Evolutionary conservation across 2,797 vertebrate species (phyloP).

Genomic region (Adrianichthys oophorus): DNA sequence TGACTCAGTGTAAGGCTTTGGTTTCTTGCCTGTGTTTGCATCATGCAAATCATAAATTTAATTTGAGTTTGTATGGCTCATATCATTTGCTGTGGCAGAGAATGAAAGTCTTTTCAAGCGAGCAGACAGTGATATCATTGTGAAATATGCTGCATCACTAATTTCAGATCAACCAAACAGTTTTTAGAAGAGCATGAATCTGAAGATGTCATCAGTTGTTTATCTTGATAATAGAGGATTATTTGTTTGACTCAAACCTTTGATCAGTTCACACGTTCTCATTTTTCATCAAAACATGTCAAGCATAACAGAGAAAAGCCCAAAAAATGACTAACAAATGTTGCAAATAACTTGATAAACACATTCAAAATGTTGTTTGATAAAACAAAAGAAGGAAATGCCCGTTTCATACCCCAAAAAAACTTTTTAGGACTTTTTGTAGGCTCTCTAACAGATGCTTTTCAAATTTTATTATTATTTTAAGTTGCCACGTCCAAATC

Average conservation of each 20-base stretch:
- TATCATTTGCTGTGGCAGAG: slow-evolving; percentile 58
- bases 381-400: too few species aligned
- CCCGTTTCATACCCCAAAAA: too few species aligned
- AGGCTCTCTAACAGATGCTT: too few species aligned
- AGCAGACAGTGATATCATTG: slow-evolving; percentile 41
- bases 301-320: too few species aligned
- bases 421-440: too few species aligned
- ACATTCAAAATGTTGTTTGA: too few species aligned
- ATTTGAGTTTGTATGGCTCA: slow-evolving; percentile 63
- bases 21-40: slow-evolving; percentile 64
- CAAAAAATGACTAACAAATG: too few species aligned
- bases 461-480: too few species aligned
- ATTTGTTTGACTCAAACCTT: slow-evolving; percentile 32
- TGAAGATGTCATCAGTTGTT: slow-evolving; percentile 18
- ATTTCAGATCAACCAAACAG: slow-evolving; percentile 2
- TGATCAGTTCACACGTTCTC: slow-evolving; percentile 6
- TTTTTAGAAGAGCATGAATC: slow-evolving; percentile 18
- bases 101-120: slow-evolving; percentile 52
- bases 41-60: slow-evolving; percentile 60
- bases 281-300: too few species aligned
- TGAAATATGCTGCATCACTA: slow-evolving; percentile 20
- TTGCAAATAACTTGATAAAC: too few species aligned
- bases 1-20: slow-evolving; percentile 69
- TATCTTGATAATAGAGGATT: slow-evolving; percentile 6
- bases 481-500: too few species aligned